Conservation (phyloP, 2,113 vertebrate genomes). For the Penelope pileata region DNA sequence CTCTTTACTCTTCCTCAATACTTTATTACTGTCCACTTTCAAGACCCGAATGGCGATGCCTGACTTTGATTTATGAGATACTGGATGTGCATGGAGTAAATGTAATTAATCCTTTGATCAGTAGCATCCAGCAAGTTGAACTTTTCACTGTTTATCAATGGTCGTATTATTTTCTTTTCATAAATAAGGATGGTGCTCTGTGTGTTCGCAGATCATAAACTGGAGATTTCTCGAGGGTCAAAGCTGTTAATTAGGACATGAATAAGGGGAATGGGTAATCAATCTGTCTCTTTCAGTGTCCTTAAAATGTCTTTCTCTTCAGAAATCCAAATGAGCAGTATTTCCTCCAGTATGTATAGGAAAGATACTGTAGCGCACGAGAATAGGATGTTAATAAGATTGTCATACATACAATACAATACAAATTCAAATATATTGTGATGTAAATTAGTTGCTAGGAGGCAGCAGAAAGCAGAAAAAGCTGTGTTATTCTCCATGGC, state of each 20-base stretch:
- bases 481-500: neutral
- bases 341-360: slow-evolving; percentile 9
- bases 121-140: neutral
- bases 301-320: slow-evolving; percentile 47
- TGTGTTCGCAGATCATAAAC: slow-evolving; percentile 28
- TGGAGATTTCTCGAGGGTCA: slow-evolving; percentile 40
- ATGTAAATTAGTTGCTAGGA: slow-evolving; percentile 60
- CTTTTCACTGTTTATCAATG: slow-evolving; percentile 2
- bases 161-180: neutral
- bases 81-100: neutral
- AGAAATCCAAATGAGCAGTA: slow-evolving; percentile 15
- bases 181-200: slow-evolving; percentile 4
- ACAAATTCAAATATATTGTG: slow-evolving; percentile 41
- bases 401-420: slow-evolving; percentile 20
- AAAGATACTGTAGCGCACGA: slow-evolving; percentile 2
- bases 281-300: slow-evolving; percentile 21
- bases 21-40: neutral
- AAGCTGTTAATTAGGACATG: slow-evolving; percentile 35
- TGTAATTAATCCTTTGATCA: slow-evolving; percentile 10
- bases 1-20: neutral
- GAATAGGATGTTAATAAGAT: slow-evolving; percentile 51
- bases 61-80: slow-evolving; percentile 17
- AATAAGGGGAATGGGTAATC: slow-evolving; percentile 33
- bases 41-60: neutral
- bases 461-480: slow-evolving; percentile 25